These are phyloP conservation scores for Candoia aspera DNA, from an alignment of 2,113 vertebrate genomes.

Conservation along the genomic window DNA sequence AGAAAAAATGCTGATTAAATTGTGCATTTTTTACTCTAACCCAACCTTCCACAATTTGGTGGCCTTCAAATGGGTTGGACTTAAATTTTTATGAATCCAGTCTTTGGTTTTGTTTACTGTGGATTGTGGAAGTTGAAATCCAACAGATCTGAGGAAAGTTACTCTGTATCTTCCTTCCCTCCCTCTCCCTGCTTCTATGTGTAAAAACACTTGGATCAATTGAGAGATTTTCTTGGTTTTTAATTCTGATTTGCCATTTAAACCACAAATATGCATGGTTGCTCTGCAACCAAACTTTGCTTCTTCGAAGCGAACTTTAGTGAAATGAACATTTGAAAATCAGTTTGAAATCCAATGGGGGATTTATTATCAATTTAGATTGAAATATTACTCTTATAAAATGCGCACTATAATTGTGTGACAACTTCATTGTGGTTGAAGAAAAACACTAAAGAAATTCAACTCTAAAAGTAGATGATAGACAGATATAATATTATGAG, in stretches of 20 bases:
- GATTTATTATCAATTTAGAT: background rate
- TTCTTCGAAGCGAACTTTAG: background rate
- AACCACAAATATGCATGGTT: background rate
- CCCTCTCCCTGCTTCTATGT: background rate
- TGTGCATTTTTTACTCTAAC: background rate
- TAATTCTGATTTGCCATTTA: background rate
- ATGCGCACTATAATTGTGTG: background rate
- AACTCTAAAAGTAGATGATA: background rate
- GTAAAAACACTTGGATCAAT: background rate
- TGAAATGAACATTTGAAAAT: background rate
- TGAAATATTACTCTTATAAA: background rate
- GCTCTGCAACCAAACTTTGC: background rate
- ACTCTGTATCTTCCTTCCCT: background rate
- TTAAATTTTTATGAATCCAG: background rate
- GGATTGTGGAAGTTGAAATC: background rate
- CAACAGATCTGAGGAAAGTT: background rate
- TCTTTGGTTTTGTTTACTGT: background rate
- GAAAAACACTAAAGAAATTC: background rate
- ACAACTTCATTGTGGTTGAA: background rate
- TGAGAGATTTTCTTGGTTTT: background rate
- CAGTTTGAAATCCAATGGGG: background rate
- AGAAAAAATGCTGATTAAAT: background rate
- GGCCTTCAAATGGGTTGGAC: background rate
- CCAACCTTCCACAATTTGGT: no score
- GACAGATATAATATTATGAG: background rate